Evolutionary conservation across 2,888 invertebrate species (phyloP).

Genomic region (Myopa tessellatipennis): DNA sequence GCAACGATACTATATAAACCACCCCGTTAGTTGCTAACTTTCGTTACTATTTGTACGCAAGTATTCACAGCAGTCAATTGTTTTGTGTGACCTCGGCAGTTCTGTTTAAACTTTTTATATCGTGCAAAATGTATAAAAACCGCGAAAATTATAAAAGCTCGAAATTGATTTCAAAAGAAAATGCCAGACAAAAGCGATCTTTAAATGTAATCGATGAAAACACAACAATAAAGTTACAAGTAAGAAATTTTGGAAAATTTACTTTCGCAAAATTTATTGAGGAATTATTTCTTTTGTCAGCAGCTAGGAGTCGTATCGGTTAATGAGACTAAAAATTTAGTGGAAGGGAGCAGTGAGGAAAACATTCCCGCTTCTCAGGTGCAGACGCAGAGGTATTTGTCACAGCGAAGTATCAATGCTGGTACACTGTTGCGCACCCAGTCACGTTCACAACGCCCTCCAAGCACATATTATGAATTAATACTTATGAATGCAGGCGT

Average conservation of each 20-base stretch:
- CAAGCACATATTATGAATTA: slow-evolving; percentile 65
- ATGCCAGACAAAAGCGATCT: slow-evolving; percentile 44
- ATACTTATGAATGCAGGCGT: slow-evolving; percentile 63
- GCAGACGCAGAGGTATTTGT: slow-evolving; percentile 65
- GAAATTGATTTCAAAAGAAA: slow-evolving; percentile 40
- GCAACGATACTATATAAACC: too few relatives aligned
- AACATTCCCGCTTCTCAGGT: slow-evolving; percentile 66
- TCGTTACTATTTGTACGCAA: not conserved
- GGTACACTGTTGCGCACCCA: slow-evolving; percentile 61
- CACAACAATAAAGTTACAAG: slow-evolving; percentile 59
- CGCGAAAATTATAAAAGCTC: slow-evolving; percentile 50
- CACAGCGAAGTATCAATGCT: slow-evolving; percentile 63
- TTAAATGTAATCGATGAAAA: slow-evolving; percentile 61
- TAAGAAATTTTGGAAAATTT: slow-evolving; percentile 43
- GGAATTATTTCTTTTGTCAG: not conserved
- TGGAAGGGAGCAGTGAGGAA: slow-evolving; percentile 59
- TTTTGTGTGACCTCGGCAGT: not conserved
- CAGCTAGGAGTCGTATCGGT: not conserved
- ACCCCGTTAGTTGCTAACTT: not conserved
- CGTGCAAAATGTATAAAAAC: slow-evolving; percentile 48
- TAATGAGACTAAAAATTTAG: slow-evolving; percentile 35
- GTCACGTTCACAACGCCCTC: slow-evolving; percentile 58
- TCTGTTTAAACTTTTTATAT: not conserved
- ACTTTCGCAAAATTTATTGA: not conserved
- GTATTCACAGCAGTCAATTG: not conserved